Evolutionary conservation across 2,888 invertebrate species (phyloP), one percentile per base, ranked within the genome.

Genomic region (Xanthia icteritia): DNA sequence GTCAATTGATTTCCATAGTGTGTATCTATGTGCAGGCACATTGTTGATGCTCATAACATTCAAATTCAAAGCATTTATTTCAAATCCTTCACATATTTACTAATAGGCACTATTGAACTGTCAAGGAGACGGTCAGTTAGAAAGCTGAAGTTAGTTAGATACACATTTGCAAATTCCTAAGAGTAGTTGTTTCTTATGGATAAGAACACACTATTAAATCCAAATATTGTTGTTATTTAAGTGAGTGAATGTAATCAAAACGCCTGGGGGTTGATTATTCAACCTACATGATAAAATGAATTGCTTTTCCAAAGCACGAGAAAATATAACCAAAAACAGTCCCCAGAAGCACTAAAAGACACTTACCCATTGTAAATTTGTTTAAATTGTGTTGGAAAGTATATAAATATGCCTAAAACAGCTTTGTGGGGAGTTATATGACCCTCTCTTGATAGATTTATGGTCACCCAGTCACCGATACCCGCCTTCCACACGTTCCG

Each of bases 381-480:
- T 83, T 83, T 77, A 67, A 88, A 79, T 82, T 72, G 66, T 58
- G 54, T 61, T 23, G 58, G 58, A 80, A 76, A 76, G 84, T 86
- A 87, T 84, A 89, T 89, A 87, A 88, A 88, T 84, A 84, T 83
- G 84, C 80, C 82, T 77, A 54, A 79, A 77, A 82, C 84, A 77
- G 70, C 60, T 70, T 77, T 65, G 73, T 60, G 64, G 81, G 71
- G 84, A 81, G 82, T 81, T 79, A 63, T 77, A 77, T 81, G 81
- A 76, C 86, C 85, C 77, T 82, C 78, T 81, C 48, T 68, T 84
- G 88, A 85, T 64, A 87, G 87, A 90, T 90, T 89, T 90, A 89
- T 90, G 81, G 86, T 80, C 66, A 78, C 75, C 76, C 82, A 86
- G 82, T 82, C 81, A 20, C 67, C 77, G 79, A 81, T 89, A 83